These are phyloP conservation scores for Nipponia nippon DNA, from an alignment of 2,113 vertebrate genomes.

Conservation along the genomic window DNA sequence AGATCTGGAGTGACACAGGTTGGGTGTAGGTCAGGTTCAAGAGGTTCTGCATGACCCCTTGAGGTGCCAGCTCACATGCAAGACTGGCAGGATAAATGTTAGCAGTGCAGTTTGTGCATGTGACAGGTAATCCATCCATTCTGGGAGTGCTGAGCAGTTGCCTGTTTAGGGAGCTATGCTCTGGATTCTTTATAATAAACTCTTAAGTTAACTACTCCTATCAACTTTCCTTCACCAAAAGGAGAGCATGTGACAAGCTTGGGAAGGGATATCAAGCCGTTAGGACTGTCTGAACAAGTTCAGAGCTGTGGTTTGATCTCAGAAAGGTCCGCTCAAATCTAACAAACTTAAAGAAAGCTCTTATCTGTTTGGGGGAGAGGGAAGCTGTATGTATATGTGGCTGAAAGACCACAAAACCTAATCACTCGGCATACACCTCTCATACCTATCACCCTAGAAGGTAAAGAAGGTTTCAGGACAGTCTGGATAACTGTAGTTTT, in stretches of 20 bases:
- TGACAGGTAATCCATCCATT: background rate
- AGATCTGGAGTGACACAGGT: background rate
- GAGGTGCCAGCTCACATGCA: background rate
- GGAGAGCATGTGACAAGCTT: background rate
- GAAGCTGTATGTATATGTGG: background rate
- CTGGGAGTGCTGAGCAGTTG: background rate
- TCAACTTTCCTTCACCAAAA: background rate
- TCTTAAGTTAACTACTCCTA: background rate
- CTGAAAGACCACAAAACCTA: background rate
- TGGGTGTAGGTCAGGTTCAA: background rate
- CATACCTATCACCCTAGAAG: background rate
- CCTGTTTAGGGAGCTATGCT: background rate
- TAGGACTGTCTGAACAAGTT: background rate
- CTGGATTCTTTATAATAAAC: background rate
- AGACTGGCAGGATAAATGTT: background rate
- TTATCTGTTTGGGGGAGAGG: background rate
- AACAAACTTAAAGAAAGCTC: background rate
- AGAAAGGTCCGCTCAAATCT: background rate
- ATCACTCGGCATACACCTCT: background rate
- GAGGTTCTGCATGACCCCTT: background rate
- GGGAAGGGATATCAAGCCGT: background rate
- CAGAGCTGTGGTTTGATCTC: background rate
- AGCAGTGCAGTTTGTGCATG: background rate
- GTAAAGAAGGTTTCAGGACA: background rate
- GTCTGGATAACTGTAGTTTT: background rate